phyloP scores from a whole-genome alignment of 2,797 vertebrate species.

The Pseudocheirus occidentalis region DNA sequence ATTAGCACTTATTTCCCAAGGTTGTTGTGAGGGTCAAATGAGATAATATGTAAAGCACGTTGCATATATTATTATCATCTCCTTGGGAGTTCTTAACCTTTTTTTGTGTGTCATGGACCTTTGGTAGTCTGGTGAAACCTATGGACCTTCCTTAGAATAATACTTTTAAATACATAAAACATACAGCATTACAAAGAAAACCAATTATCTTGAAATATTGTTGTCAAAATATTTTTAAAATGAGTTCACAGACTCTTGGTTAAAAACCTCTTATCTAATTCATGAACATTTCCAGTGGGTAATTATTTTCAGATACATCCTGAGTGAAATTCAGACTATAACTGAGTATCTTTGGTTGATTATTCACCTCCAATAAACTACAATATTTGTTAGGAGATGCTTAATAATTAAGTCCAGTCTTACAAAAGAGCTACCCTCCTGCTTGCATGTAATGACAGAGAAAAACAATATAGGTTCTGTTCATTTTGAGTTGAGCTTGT shows the following conservation, averaged over 20 bases:
- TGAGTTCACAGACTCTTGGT: background rate
- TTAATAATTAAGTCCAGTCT: background rate
- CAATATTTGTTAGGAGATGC: background rate
- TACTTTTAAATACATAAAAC: background rate
- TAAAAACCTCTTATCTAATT: background rate
- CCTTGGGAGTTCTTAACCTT: background rate
- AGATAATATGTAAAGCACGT: background rate
- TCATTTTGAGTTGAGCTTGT: background rate
- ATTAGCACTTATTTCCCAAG: background rate
- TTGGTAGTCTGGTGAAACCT: background rate
- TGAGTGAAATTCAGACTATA: no score
- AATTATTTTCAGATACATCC: no score
- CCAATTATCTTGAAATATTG: background rate
- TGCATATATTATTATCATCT: background rate
- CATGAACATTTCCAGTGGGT: no score
- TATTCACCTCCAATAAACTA: background rate
- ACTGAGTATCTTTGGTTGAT: background rate
- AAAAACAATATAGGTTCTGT: background rate
- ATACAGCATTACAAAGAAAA: background rate
- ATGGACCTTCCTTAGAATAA: background rate
- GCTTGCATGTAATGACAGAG: background rate
- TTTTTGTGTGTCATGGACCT: background rate
- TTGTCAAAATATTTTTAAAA: background rate
- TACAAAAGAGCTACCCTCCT: background rate
- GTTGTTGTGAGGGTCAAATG: background rate